These are phyloP conservation scores for Drosophila quinaria DNA, from an alignment of 2,888 invertebrate genomes.

Conservation along the genomic window DNA sequence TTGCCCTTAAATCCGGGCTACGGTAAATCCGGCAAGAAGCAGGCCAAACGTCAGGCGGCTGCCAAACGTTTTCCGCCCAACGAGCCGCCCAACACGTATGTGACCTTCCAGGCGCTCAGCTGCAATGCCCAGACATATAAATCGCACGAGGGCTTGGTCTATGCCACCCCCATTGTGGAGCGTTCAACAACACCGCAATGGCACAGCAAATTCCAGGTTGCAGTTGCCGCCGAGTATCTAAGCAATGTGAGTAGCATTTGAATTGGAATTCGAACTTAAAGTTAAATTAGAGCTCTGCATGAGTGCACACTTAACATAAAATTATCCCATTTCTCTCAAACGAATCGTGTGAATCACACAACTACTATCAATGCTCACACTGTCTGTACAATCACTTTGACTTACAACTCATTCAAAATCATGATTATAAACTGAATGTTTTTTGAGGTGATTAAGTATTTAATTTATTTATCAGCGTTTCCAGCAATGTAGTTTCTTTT, in stretches of 20 bases:
- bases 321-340: too few relatives aligned
- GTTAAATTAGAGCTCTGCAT: too few relatives aligned
- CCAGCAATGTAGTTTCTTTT: too few relatives aligned
- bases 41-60: constrained; percentile 71
- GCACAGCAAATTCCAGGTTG: constrained; percentile 87
- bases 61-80: constrained; percentile 83
- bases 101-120: constrained; percentile 87
- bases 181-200: constrained; percentile 87
- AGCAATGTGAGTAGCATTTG: constrained; percentile 86
- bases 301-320: too few relatives aligned
- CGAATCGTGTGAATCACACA: too few relatives aligned
- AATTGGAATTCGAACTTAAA: background rate
- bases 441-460: too few relatives aligned
- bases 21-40: constrained; percentile 69
- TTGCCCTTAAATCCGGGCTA: constrained; percentile 86
- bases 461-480: too few relatives aligned
- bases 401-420: too few relatives aligned
- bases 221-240: constrained; percentile 86
- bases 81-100: constrained; percentile 88
- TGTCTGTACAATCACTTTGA: too few relatives aligned
- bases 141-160: constrained; percentile 85
- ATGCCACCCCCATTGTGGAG: constrained; percentile 86
- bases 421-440: too few relatives aligned
- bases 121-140: constrained; percentile 76
- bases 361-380: too few relatives aligned